Percentiles rank a stretch among this genome's conserved stretches.
phyloP scores from a whole-genome alignment of 2,888 invertebrate species.

The Agrochola lychnidis region DNA sequence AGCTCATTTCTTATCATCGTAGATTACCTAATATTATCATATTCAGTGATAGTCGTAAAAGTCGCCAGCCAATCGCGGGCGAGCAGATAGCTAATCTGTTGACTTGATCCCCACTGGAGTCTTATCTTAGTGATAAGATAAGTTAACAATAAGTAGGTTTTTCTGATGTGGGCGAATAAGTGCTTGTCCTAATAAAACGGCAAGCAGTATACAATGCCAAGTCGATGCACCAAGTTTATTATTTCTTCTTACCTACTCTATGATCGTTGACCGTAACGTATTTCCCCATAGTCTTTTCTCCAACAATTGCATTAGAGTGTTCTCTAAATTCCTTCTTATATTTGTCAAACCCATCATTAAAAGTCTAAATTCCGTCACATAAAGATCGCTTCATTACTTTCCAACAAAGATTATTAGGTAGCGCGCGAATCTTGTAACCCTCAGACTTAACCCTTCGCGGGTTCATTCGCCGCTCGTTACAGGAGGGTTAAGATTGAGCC shows the following conservation, averaged over 20 bases:
- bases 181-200: neutral
- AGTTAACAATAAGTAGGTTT: neutral
- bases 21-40: slow-evolving; percentile 18
- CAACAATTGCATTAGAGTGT: neutral
- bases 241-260: too few species aligned
- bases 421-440: slow-evolving; percentile 68
- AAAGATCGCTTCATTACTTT: slow-evolving; percentile 69
- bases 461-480: slow-evolving; percentile 78
- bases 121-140: slow-evolving; percentile 26
- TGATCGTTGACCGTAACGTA: too few species aligned
- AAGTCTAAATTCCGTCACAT: slow-evolving; percentile 55
- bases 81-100: slow-evolving; percentile 12
- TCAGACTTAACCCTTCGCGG: slow-evolving; percentile 69
- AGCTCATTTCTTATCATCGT: slow-evolving; percentile 3
- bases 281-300: too few species aligned
- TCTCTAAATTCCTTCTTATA: neutral
- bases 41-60: neutral
- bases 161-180: neutral
- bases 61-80: slow-evolving; percentile 28
- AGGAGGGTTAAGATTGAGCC: slow-evolving; percentile 81
- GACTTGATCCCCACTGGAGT: neutral
- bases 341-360: slow-evolving; percentile 56
- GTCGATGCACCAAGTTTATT: neutral
- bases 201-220: neutral
- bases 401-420: slow-evolving; percentile 71